Base-by-base conservation (phyloP, 2,888 invertebrate genomes). In the Drosophila emarginata region DNA sequence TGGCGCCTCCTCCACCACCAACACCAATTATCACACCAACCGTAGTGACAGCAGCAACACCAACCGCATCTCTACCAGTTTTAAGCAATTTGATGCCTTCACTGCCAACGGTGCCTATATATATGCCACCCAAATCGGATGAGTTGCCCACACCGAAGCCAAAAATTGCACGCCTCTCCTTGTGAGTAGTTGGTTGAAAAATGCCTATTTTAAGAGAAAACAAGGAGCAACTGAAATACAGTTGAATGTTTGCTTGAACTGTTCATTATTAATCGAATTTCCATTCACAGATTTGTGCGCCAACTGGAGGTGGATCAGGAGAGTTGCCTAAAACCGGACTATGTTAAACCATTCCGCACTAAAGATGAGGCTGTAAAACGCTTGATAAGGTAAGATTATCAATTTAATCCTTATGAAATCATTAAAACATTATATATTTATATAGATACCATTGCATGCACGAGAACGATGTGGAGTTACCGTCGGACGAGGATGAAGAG, bases 311-410 rank as follows among this genome's bases (percentile, higher is more conserved):
- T 94, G 58, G 96, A 96, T 92, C 96, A 96, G 91, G 94, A 94
- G 80, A 95, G 94, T 68, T 96, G 95, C 58, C 91, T 94, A 26
- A 94, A 94, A 89, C 95, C 96, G 1, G 96, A 96, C 89, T 94
- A 94, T 57, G 94, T 94, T 72, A 94, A 94, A 61, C 95, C 96
- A 14, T 96, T 96, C 89, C 92, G 93, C 70, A 94, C 94, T 80
- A 95, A 94, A 81, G 93, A 94, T 70, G 96, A 96, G 88, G 96
- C 96, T 0, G 95, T 95, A 77, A 94, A 95, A 87, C 93, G 96
- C 59, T 92, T 96, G 57, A 93, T 96, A 63, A 93, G 95, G 77
- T 91, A 67, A 65, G 71, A 2, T 6, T 1, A 0, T 7, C 2
- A 12, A 18, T n/a, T n/a, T 9, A 21, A 37, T 12, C 5, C 39